A percentile compares a stretch with the other conserved stretches of the same genome.
Evolutionary conservation across 2,888 invertebrate species (phyloP).

Genomic region (Cerastoderma edule): DNA sequence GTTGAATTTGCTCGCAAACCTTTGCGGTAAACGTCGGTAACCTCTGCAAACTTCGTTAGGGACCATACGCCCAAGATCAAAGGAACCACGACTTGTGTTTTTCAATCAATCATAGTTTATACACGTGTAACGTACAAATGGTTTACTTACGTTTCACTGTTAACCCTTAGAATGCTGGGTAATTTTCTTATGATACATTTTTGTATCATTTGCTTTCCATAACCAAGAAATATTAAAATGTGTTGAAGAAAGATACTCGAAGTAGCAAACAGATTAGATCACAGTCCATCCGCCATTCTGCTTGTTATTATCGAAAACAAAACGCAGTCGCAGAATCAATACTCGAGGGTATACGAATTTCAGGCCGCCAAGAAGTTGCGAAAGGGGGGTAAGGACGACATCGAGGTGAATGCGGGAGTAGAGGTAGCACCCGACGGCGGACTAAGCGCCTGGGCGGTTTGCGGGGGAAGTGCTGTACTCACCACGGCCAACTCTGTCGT

Average conservation of each 20-base stretch:
- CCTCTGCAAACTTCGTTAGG: too few species aligned
- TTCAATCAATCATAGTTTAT: too few species aligned
- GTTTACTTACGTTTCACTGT: too few species aligned
- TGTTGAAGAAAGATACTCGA: background rate
- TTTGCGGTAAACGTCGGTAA: too few species aligned
- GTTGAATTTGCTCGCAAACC: too few species aligned
- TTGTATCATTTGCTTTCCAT: background rate
- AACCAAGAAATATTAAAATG: background rate
- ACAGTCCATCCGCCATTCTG: background rate
- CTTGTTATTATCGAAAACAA: background rate
- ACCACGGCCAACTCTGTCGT: conserved; percentile 20
- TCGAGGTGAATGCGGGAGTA: conserved; percentile 3
- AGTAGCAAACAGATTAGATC: background rate
- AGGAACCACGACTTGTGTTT: too few species aligned
- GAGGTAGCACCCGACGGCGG: conserved; percentile 29
- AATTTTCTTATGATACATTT: too few species aligned
- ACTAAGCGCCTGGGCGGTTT: conserved; percentile 24
- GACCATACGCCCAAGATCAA: too few species aligned
- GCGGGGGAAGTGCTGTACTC: conserved; percentile 26
- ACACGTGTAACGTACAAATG: too few species aligned
- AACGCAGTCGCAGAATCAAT: background rate
- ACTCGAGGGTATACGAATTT: background rate
- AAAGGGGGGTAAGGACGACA: background rate
- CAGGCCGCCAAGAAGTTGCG: conserved; percentile 2
- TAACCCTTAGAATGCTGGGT: too few species aligned